Conservation (phyloP, 2,888 invertebrate genomes). For the Hanleya hanleyi region DNA sequence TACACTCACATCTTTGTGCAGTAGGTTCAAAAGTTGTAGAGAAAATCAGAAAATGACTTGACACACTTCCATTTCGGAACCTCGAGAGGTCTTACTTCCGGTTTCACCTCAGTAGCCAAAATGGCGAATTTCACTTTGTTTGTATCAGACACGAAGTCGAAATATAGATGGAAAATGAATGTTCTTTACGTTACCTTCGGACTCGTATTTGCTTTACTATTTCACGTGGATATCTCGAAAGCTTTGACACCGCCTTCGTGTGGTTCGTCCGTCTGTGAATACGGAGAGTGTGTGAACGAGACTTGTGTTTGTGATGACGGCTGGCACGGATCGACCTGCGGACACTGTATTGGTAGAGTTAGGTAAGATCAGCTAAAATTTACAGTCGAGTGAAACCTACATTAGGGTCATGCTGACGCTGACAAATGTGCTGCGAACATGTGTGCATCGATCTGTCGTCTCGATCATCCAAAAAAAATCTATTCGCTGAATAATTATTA, state of each 20-base stretch:
- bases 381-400: no score
- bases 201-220: neutral
- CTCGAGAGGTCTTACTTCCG: no score
- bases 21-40: no score
- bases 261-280: neutral
- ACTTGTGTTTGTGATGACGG: neutral
- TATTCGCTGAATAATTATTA: no score
- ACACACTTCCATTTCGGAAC: no score
- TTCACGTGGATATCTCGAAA: neutral
- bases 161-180: neutral
- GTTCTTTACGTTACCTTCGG: neutral
- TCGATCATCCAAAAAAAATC: neutral
- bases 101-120: no score
- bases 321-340: neutral
- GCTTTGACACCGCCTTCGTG: neutral
- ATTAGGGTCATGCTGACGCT: neutral
- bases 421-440: neutral
- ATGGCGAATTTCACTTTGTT: conserved; percentile 1
- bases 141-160: neutral
- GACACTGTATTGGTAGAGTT: conserved; percentile 5
- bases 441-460: neutral
- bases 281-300: neutral
- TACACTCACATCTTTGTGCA: no score
- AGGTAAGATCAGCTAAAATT: neutral
- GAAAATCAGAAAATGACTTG: no score